These are phyloP conservation scores for Ageneiosus marmoratus DNA, from an alignment of 2,113 vertebrate species.

Conservation along the genomic window DNA sequence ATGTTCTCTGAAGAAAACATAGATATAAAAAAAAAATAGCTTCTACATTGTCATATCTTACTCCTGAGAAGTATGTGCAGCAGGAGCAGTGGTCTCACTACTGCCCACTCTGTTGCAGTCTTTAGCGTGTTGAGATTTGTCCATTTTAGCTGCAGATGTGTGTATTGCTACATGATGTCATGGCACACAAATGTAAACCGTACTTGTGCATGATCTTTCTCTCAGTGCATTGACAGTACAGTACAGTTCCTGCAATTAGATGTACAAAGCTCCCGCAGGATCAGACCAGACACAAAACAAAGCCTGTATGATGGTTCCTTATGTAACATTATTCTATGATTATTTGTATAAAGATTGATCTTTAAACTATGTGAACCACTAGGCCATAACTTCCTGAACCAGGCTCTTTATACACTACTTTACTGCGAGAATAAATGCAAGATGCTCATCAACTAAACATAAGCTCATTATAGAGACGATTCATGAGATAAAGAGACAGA, in stretches of 20 bases:
- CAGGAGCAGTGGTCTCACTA: not conserved
- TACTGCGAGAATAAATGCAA: not conserved
- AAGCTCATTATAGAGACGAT: not conserved
- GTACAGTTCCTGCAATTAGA: slow-evolving; percentile 7
- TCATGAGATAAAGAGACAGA: not conserved
- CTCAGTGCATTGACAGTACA: slow-evolving; percentile 21
- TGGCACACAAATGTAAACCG: not conserved
- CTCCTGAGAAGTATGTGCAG: not conserved
- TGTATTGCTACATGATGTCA: not conserved
- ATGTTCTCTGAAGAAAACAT: not conserved
- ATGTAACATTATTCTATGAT: not conserved
- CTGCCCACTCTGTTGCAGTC: not conserved
- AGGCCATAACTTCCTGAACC: not conserved
- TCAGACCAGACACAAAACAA: not conserved
- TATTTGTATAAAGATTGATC: not conserved
- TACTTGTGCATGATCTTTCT: not conserved
- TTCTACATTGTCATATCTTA: not conserved
- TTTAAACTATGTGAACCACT: not conserved
- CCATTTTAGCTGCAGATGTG: not conserved
- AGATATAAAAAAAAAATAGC: not conserved
- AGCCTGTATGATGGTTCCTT: too few relatives aligned
- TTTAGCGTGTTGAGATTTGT: not conserved
- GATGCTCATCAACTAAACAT: not conserved
- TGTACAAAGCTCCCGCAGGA: not conserved
- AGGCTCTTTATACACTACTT: not conserved